Percentiles rank a stretch among this genome's conserved stretches.
phyloP scores from a whole-genome alignment of 2,888 invertebrate species.

The Chrysolina oricalcia region DNA sequence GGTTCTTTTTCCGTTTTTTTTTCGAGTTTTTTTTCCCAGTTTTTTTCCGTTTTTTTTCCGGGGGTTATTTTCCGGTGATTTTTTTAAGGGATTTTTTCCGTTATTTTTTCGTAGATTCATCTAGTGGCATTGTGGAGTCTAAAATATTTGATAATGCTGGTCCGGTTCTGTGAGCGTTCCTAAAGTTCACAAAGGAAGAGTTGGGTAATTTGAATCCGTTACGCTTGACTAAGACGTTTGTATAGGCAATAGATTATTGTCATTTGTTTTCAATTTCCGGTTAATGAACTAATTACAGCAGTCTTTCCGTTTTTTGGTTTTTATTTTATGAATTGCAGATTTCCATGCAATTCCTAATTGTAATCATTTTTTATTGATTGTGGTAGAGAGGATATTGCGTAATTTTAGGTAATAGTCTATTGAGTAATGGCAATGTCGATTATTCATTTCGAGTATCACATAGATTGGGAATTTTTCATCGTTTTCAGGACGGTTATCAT shows the following conservation, averaged over 20 bases:
- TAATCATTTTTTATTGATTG: constrained; percentile 30
- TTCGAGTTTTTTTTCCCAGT: too few species aligned
- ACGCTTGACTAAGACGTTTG: constrained; percentile 62
- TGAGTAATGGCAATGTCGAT: constrained; percentile 13
- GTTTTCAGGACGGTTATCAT: background rate
- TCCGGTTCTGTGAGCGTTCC: constrained; percentile 41
- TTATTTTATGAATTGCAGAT: constrained; percentile 56
- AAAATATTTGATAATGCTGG: background rate
- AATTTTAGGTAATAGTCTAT: constrained; percentile 32
- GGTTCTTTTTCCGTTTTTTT: too few species aligned
- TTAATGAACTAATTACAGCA: constrained; percentile 66
- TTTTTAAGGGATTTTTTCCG: too few species aligned
- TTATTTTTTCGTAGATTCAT: too few species aligned
- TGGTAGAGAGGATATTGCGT: constrained; percentile 37
- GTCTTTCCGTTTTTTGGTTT: constrained; percentile 67
- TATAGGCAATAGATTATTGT: constrained; percentile 62
- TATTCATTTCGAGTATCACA: constrained; percentile 23
- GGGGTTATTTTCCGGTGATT: too few species aligned
- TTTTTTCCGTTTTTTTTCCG: too few species aligned
- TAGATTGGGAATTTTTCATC: background rate
- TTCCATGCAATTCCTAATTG: constrained; percentile 51
- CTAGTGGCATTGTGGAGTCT: too few species aligned
- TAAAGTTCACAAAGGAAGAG: constrained; percentile 59
- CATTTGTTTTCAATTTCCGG: constrained; percentile 70
- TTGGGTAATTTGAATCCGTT: constrained; percentile 60